A percentile compares a stretch with the other conserved stretches of the same genome.
phyloP scores from a whole-genome alignment of 2,113 vertebrate species.

The Syrrhaptes paradoxus region DNA sequence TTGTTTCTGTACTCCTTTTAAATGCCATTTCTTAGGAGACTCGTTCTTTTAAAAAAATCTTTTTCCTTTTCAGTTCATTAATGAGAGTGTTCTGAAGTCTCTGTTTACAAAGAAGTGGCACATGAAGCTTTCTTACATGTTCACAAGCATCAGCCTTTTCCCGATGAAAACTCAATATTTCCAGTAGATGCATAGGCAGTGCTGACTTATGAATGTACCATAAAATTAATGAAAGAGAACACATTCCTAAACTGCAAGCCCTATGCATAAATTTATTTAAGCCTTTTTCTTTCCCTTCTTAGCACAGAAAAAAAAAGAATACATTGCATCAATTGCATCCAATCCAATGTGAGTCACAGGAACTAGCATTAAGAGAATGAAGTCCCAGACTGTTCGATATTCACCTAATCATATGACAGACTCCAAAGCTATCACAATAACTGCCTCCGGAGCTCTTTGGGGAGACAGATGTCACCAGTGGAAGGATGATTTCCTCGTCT shows the following conservation, averaged over 20 bases:
- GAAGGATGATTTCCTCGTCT: conserved; percentile 43
- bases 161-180: neutral
- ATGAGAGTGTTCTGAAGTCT: conserved; percentile 14
- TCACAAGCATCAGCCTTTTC: neutral
- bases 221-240: neutral
- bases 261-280: neutral
- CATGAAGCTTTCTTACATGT: neutral
- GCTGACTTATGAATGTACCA: neutral
- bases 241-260: neutral
- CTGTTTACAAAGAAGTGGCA: conserved; percentile 13
- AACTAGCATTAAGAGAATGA: conserved; percentile 34
- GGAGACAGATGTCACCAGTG: conserved; percentile 57
- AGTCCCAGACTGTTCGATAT: conserved; percentile 45
- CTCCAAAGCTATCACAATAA: conserved; percentile 56
- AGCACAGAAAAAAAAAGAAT: neutral
- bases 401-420: conserved; percentile 41
- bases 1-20: conserved; percentile 16
- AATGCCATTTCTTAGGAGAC: conserved; percentile 15
- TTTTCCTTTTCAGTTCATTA: conserved; percentile 6
- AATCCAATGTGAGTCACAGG: neutral
- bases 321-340: neutral
- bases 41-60: neutral
- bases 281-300: neutral
- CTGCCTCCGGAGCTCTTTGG: conserved; percentile 34
- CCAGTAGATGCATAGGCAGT: neutral